Evolutionary conservation across 2,888 invertebrate genomes (phyloP).

Genomic region (Plagodis dolabraria): DNA sequence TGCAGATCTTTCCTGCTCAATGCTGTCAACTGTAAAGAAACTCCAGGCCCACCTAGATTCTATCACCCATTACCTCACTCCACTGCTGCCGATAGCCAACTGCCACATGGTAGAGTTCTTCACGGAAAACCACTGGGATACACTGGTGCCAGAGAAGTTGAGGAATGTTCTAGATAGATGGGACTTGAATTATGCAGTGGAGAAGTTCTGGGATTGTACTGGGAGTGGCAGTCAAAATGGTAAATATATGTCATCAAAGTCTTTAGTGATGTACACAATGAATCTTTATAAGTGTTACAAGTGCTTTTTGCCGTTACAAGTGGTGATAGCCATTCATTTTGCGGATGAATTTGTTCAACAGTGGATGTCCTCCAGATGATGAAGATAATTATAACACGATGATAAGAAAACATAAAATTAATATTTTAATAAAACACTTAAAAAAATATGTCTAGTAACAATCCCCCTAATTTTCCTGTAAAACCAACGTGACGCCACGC

Average conservation of each 20-base stretch:
- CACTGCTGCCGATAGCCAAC: constrained; percentile 87
- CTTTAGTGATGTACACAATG: no score
- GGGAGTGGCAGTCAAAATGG: constrained; percentile 11
- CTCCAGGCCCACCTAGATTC: constrained; percentile 71
- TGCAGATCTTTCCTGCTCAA: constrained; percentile 32
- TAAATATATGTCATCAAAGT: constrained; percentile 3
- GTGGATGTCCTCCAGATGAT: no score
- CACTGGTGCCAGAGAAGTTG: constrained; percentile 82
- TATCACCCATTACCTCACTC: constrained; percentile 83
- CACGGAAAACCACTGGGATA: constrained; percentile 87
- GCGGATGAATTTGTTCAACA: no score
- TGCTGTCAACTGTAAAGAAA: constrained; percentile 52
- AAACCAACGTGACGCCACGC: no score
- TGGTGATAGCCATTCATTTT: no score
- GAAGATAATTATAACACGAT: no score
- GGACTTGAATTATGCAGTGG: constrained; percentile 70
- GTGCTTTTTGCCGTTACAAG: no score
- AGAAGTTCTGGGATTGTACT: constrained; percentile 76
- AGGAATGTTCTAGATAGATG: constrained; percentile 73
- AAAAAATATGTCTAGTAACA: no score
- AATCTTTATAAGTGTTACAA: no score
- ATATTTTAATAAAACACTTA: no score
- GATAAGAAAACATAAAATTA: no score
- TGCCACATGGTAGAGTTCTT: constrained; percentile 90
- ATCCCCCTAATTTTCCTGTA: no score